phyloP scores from a whole-genome alignment of 2,888 invertebrate genomes.

The Cosmorhoe ocellata region DNA sequence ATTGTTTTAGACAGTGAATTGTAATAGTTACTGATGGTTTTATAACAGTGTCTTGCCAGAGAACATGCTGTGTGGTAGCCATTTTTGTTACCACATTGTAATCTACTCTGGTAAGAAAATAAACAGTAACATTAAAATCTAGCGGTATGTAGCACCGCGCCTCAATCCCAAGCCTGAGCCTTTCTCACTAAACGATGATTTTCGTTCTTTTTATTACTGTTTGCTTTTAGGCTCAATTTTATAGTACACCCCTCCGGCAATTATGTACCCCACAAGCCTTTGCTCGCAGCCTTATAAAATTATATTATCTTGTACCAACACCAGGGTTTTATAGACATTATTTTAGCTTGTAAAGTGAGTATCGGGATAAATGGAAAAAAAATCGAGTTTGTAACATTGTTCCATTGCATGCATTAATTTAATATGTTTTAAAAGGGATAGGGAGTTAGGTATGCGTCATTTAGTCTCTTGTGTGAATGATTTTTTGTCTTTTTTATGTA shows the following conservation, averaged over 20 bases:
- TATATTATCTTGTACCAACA: constrained; percentile 22
- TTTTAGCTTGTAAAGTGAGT: constrained; percentile 1
- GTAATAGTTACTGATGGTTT: too few species aligned
- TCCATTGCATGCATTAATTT: too few species aligned
- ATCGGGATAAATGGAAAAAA: not conserved
- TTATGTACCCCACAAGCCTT: constrained; percentile 42
- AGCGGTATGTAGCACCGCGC: constrained; percentile 36
- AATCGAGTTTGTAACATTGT: too few species aligned
- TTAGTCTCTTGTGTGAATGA: too few species aligned
- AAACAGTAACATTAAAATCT: not conserved
- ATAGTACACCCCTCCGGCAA: constrained; percentile 55
- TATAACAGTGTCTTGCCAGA: too few species aligned
- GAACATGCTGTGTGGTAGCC: too few species aligned
- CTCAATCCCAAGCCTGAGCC: constrained; percentile 41
- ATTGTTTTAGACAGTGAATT: too few species aligned
- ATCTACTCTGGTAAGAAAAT: too few species aligned
- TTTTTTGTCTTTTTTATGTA: too few species aligned
- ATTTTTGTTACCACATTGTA: too few species aligned
- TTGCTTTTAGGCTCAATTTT: constrained; percentile 73
- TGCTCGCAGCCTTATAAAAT: constrained; percentile 25
- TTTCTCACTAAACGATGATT: constrained; percentile 61
- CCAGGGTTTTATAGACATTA: constrained; percentile 9
- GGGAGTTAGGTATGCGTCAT: too few species aligned
- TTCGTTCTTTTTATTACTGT: constrained; percentile 68
- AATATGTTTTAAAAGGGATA: too few species aligned